Evolutionary conservation across 1,140 invertebrate species (phyloP), one percentile per base, ranked within the genome.

Genomic region (Limonius californicus): DNA sequence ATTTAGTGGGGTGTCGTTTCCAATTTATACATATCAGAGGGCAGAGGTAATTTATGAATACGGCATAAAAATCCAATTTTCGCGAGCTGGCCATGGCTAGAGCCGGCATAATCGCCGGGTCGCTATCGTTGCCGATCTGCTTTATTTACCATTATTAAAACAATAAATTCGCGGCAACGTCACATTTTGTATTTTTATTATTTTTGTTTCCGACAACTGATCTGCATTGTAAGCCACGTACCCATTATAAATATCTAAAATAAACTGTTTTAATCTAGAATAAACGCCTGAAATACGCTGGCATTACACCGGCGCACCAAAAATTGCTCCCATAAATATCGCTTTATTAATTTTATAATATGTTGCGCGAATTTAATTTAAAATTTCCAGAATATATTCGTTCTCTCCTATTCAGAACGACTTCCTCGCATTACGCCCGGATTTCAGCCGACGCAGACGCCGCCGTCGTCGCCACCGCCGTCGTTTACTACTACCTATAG

Each of bases 71-170:
- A 74, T 72, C 70, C 72, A 71, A 72, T 72, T 74, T 72, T 62
- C 57, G 53, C 63, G 53, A 43, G 54, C 32, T 54, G 35, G 23
- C 12, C 16, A 21, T 2, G 16, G 8, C 27, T 27, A 23, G 53
- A 18, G 32, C 15, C 19, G 15, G 20, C 45, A 43, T 35, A 50
- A 23, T 32, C 32, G 50, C 27, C 30, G 32, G 27, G 15, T 6
- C 16, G 45, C 30, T 54, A 50, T 60, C 50, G 59, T 43, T 55
- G 45, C 62, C 67, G 70, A 74, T 74, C 71, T 72, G 72, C 72
- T 76, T 74, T 76, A 76, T 76, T 76, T 76, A 71, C 74, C 73
- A 76, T 76, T 76, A 76, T 76, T 76, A 76, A 76, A 76, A 76
- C 74, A 72, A 76, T 76, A 76, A 76, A 76, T 76, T 74, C 68